These are phyloP conservation scores for Sarcophilus harrisii DNA, from an alignment of 2,797 vertebrate genomes.

Conservation along the genomic window DNA sequence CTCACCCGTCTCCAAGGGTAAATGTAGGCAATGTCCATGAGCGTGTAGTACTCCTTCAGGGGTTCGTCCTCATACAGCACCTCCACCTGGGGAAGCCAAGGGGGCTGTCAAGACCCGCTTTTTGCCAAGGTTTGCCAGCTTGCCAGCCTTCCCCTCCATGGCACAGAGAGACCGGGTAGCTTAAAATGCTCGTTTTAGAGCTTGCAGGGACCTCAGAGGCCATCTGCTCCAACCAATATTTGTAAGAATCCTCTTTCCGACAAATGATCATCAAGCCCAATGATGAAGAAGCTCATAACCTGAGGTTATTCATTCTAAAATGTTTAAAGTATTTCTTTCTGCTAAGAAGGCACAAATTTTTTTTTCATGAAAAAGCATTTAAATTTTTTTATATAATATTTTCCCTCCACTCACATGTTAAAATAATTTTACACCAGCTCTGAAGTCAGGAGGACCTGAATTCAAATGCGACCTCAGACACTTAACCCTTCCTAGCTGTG, in stretches of 20 bases:
- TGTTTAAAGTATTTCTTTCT: not conserved
- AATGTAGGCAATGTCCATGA: slow-evolving; percentile 99
- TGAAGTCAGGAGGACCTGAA: no score
- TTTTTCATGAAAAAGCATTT: not conserved
- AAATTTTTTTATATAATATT: not conserved
- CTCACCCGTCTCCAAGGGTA: slow-evolving; percentile 98
- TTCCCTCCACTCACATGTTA: not conserved
- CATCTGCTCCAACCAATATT: not conserved
- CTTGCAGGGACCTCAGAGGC: not conserved
- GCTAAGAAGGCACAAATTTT: not conserved
- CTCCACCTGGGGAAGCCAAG: slow-evolving; percentile 90
- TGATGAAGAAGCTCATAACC: no score
- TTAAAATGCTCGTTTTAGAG: not conserved
- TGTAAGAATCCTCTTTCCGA: not conserved
- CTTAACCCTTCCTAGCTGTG: no score
- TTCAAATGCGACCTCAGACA: no score
- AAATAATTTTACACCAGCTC: not conserved
- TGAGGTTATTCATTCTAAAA: not conserved
- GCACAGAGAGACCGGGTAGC: not conserved
- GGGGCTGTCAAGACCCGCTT: not conserved
- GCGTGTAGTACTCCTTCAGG: slow-evolving; percentile 98
- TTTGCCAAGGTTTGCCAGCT: no score
- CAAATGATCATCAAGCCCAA: not conserved
- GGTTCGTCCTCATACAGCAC: slow-evolving; percentile 97
- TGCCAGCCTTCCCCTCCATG: no score